Conservation (phyloP, 2,797 vertebrate species). For the Sebastes matsubarae region DNA sequence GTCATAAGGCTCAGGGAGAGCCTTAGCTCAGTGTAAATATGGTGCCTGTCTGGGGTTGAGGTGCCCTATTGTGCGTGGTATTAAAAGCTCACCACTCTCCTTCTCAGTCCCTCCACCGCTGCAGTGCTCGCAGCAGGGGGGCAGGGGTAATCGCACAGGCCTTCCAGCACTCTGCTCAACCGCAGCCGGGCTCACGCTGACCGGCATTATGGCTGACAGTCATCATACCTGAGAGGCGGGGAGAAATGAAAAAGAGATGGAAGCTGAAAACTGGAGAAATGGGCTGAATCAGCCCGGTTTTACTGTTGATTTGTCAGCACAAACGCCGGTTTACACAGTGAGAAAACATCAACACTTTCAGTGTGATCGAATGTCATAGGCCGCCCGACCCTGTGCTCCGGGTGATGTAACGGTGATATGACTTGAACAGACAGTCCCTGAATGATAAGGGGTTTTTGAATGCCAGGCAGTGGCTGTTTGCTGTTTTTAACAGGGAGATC, state of each 20-base stretch:
- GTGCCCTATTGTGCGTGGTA: conserved; percentile 81
- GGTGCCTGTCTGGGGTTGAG: conserved; percentile 77
- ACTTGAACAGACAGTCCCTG: conserved; percentile 50
- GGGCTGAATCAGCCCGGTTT: conserved; percentile 65
- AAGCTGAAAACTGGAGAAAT: conserved; percentile 67
- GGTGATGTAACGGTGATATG: conserved; percentile 59
- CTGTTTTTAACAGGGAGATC: conserved; percentile 49
- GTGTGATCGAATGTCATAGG: conserved; percentile 64
- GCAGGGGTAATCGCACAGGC: conserved; percentile 71
- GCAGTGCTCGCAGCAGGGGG: conserved; percentile 66
- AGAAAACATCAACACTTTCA: conserved; percentile 62
- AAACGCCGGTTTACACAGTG: conserved; percentile 55
- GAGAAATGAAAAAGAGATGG: conserved; percentile 72
- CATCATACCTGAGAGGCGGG: conserved; percentile 74
- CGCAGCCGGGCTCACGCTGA: conserved; percentile 67
- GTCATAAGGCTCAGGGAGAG: conserved; percentile 77
- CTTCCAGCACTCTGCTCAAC: conserved; percentile 71
- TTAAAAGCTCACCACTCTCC: conserved; percentile 80
- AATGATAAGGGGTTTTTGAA: conserved; percentile 45
- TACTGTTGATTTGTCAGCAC: conserved; percentile 73
- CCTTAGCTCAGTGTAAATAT: conserved; percentile 79
- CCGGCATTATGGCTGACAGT: conserved; percentile 74
- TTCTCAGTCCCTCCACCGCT: conserved; percentile 68
- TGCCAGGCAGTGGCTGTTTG: conserved; percentile 38
- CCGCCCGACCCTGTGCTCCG: conserved; percentile 13